Percentiles rank a stretch among this genome's conserved stretches.
phyloP scores from a whole-genome alignment of 2,888 invertebrate species.

The Ctenicera cuprea region DNA sequence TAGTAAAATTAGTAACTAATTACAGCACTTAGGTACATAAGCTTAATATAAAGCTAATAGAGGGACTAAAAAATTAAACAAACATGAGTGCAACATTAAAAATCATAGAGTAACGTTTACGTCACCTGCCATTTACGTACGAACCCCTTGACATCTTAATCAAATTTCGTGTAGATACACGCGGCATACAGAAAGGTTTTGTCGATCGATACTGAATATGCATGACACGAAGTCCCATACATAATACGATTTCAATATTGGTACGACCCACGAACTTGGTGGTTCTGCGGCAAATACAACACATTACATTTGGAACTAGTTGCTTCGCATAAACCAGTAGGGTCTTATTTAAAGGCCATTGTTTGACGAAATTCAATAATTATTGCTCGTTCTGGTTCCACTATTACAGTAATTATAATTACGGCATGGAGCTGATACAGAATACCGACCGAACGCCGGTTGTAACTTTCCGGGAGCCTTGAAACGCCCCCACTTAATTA shows the following conservation, averaged over 20 bases:
- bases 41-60: too few relatives aligned
- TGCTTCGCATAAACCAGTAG: slow-evolving; percentile 11
- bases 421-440: neutral
- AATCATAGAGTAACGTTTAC: slow-evolving; percentile 34
- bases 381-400: slow-evolving; percentile 15
- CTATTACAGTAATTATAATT: slow-evolving; percentile 9
- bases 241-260: slow-evolving; percentile 52
- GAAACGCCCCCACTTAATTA: neutral
- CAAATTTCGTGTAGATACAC: slow-evolving; percentile 52
- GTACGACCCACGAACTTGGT: slow-evolving; percentile 39
- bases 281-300: slow-evolving; percentile 25
- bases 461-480: neutral
- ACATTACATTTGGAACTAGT: slow-evolving; percentile 27
- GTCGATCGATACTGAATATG: slow-evolving; percentile 51
- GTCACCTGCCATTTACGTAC: slow-evolving; percentile 49
- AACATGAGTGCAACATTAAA: slow-evolving; percentile 38
- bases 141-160: slow-evolving; percentile 53
- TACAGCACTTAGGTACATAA: too few relatives aligned
- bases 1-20: too few relatives aligned
- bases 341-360: slow-evolving; percentile 22
- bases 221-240: slow-evolving; percentile 52
- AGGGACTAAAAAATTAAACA: slow-evolving; percentile 28
- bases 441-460: neutral
- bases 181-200: slow-evolving; percentile 52
- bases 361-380: slow-evolving; percentile 17